Evolutionary conservation across 2,113 vertebrate genomes (phyloP).

Genomic region (Sorex fumeus): DNA sequence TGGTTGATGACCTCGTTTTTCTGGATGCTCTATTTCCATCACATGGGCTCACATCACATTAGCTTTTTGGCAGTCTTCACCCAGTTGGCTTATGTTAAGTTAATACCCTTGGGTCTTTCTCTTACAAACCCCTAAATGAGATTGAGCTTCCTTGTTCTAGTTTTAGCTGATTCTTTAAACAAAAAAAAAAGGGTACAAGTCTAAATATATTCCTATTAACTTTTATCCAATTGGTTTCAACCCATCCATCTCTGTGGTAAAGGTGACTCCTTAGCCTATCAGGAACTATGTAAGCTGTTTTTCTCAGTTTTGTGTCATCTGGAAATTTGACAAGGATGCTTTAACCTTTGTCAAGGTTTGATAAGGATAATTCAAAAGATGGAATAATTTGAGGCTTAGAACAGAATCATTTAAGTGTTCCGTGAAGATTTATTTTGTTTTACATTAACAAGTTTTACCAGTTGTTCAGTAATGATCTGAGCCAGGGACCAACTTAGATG

Average conservation of each 20-base stretch:
- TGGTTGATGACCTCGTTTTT: conserved; percentile 51
- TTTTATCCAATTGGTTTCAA: conserved; percentile 62
- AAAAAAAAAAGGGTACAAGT: conserved; percentile 70
- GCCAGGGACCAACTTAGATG: conserved; percentile 36
- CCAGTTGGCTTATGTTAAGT: conserved; percentile 69
- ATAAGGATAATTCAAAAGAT: conserved; percentile 47
- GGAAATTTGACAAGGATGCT: conserved; percentile 65
- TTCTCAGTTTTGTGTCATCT: conserved; percentile 65
- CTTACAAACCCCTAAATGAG: conserved; percentile 65
- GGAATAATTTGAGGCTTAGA: conserved; percentile 55
- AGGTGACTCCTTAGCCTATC: conserved; percentile 42
- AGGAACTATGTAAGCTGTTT: conserved; percentile 55
- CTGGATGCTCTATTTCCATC: conserved; percentile 69
- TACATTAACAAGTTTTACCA: conserved; percentile 61
- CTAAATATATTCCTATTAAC: conserved; percentile 67
- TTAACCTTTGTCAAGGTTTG: too few species aligned
- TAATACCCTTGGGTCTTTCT: conserved; percentile 66
- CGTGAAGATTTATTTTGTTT: conserved; percentile 61
- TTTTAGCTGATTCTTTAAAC: conserved; percentile 71
- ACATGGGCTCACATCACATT: conserved; percentile 62
- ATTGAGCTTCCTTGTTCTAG: conserved; percentile 65
- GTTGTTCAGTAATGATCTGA: conserved; percentile 61
- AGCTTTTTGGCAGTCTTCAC: conserved; percentile 69
- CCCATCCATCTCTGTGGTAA: conserved; percentile 2
- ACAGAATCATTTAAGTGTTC: conserved; percentile 62